These are phyloP conservation scores for Myripristis jacobus DNA, from an alignment of 2,797 vertebrate genomes.

Conservation along the genomic window DNA sequence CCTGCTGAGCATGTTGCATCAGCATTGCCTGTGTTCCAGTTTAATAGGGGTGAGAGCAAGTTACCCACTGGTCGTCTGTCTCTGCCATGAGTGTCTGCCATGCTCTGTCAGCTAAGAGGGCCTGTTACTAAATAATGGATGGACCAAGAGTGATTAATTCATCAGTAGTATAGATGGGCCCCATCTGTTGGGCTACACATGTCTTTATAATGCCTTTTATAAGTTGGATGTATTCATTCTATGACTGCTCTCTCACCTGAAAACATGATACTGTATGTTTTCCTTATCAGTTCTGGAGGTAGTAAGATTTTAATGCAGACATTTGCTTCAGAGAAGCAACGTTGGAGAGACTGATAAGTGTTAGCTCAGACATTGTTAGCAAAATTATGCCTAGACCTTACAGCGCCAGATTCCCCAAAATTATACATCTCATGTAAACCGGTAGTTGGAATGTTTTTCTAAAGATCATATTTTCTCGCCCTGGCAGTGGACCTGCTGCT, in stretches of 20 bases:
- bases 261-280: neutral
- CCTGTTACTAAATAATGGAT: slow-evolving; percentile 83
- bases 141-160: slow-evolving; percentile 81
- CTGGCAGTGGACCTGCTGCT: slow-evolving; percentile 8
- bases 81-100: slow-evolving; percentile 45
- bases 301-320: slow-evolving; percentile 7
- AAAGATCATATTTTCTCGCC: slow-evolving; percentile 35
- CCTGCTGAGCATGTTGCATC: neutral
- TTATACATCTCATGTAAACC: slow-evolving; percentile 19
- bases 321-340: slow-evolving; percentile 4
- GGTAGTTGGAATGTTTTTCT: slow-evolving; percentile 37
- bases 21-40: slow-evolving; percentile 1
- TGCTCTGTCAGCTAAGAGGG: slow-evolving; percentile 62
- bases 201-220: slow-evolving; percentile 31
- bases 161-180: slow-evolving; percentile 73
- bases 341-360: neutral
- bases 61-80: slow-evolving; percentile 46
- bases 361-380: neutral
- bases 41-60: slow-evolving; percentile 1
- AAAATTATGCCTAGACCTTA: neutral
- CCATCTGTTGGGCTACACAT: slow-evolving; percentile 61
- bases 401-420: slow-evolving; percentile 7
- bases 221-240: slow-evolving; percentile 21
- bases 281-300: slow-evolving; percentile 21
- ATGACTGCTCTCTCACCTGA: neutral